Evolutionary conservation across 2,113 vertebrate species (phyloP).

Genomic region (Plestiodon gilberti): DNA sequence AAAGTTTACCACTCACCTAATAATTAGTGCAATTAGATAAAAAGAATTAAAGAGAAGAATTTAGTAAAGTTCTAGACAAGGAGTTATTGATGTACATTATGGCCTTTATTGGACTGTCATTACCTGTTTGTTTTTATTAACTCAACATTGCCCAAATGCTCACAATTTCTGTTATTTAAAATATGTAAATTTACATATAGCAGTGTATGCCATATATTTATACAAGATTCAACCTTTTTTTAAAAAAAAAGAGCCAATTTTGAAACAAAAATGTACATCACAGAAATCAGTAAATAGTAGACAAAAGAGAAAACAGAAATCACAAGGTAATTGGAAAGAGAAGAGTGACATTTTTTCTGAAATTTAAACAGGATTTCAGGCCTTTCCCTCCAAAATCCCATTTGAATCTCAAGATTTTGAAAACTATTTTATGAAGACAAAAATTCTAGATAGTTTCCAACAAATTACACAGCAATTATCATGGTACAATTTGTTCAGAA

Average conservation of each 20-base stretch:
- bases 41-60: conserved; percentile 62
- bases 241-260: conserved; percentile 20
- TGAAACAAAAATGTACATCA: conserved; percentile 74
- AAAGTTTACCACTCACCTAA: conserved; percentile 68
- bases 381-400: conserved; percentile 22
- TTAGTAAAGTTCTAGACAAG: conserved; percentile 67
- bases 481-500: neutral
- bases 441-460: conserved; percentile 35
- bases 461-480: conserved; percentile 24
- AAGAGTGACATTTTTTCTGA: conserved; percentile 39
- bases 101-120: conserved; percentile 20
- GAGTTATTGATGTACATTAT: conserved; percentile 67
- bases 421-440: conserved; percentile 32
- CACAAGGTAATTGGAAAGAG: conserved; percentile 39
- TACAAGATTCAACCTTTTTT: neutral
- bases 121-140: conserved; percentile 46
- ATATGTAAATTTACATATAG: neutral
- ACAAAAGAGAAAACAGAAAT: conserved; percentile 54
- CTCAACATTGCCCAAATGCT: conserved; percentile 33
- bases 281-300: conserved; percentile 66
- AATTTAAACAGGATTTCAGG: conserved; percentile 43
- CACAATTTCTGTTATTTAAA: conserved; percentile 14
- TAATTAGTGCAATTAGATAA: conserved; percentile 71
- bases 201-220: neutral
- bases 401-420: conserved; percentile 45